Conservation (phyloP, 2,888 invertebrate species). For the Corythucha ciliata region DNA sequence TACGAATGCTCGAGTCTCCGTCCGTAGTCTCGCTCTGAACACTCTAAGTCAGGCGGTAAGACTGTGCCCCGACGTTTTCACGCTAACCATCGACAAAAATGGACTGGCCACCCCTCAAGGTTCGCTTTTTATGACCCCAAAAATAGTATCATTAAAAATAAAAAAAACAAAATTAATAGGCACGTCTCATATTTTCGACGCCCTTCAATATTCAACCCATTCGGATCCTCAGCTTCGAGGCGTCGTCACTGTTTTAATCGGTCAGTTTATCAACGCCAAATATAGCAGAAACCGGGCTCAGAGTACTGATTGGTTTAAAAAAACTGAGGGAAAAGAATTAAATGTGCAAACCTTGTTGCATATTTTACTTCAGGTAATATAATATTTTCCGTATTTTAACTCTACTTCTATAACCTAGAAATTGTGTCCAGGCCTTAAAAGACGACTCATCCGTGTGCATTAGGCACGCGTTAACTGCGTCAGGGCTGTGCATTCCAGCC, state of each 20-base stretch:
- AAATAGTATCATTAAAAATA: neutral
- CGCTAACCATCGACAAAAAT: conserved; percentile 42
- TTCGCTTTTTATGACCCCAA: conserved; percentile 7
- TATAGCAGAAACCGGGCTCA: conserved; percentile 42
- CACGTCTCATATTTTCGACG: conserved; percentile 44
- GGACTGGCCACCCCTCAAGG: conserved; percentile 29
- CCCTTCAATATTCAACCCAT: conserved; percentile 61
- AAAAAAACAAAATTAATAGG: conserved; percentile 17
- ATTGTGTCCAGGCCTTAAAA: conserved; percentile 51
- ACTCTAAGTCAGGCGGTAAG: conserved; percentile 68
- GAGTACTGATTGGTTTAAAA: conserved; percentile 3
- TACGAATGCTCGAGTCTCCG: conserved; percentile 68
- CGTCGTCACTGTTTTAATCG: conserved; percentile 56
- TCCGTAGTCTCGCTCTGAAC: conserved; percentile 75
- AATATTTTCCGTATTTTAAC: conserved; percentile 14
- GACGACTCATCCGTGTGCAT: conserved; percentile 68
- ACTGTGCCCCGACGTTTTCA: conserved; percentile 62
- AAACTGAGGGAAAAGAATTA: conserved; percentile 38
- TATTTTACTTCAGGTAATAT: conserved; percentile 48
- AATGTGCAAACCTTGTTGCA: conserved; percentile 45
- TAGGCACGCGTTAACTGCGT: conserved; percentile 56
- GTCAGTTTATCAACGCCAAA: conserved; percentile 55
- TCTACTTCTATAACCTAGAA: neutral
- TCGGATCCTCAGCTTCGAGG: conserved; percentile 75
- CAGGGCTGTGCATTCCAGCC: conserved; percentile 50